phyloP scores from a whole-genome alignment of 2,888 invertebrate species.

The Drosophila pullipes region DNA sequence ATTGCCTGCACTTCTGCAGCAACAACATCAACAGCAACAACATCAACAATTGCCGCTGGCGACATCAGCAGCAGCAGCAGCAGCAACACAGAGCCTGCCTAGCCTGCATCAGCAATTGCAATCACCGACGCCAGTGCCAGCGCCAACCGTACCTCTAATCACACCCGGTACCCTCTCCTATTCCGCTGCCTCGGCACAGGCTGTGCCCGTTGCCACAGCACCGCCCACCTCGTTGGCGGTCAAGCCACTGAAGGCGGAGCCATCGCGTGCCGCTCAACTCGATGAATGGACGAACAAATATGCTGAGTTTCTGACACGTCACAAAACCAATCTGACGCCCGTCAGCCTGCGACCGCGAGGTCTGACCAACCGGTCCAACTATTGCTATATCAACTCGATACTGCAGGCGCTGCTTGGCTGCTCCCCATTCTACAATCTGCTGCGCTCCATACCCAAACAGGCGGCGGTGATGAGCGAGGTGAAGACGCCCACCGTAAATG shows the following conservation, averaged over 20 bases:
- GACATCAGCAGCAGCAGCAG: conserved; percentile 19
- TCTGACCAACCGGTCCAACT: conserved; percentile 96
- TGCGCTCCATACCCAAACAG: conserved; percentile 91
- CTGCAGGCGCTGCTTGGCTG: conserved; percentile 97
- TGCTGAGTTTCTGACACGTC: conserved; percentile 91
- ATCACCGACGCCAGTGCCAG: conserved; percentile 68
- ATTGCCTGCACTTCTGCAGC: conserved; percentile 22
- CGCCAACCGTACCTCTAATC: conserved; percentile 70
- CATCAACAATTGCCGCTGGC: conserved; percentile 34
- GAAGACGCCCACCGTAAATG: conserved; percentile 94
- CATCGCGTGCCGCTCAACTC: conserved; percentile 60
- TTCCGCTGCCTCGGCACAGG: conserved; percentile 85
- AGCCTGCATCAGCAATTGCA: conserved; percentile 67
- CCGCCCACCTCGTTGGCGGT: conserved; percentile 50
- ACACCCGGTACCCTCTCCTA: conserved; percentile 84
- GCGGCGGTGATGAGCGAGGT: conserved; percentile 87
- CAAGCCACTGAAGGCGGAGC: conserved; percentile 64
- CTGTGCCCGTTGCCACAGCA: conserved; percentile 63
- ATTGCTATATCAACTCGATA: conserved; percentile 98
- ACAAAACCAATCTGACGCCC: conserved; percentile 91
- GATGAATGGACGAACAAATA: conserved; percentile 85
- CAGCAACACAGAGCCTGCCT: conserved; percentile 41
- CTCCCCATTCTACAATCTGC: conserved; percentile 96
- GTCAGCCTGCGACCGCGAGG: conserved; percentile 95
- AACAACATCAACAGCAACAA: conserved; percentile 33